phyloP scores from a whole-genome alignment of 2,888 invertebrate species.

The Spodoptera picta region DNA sequence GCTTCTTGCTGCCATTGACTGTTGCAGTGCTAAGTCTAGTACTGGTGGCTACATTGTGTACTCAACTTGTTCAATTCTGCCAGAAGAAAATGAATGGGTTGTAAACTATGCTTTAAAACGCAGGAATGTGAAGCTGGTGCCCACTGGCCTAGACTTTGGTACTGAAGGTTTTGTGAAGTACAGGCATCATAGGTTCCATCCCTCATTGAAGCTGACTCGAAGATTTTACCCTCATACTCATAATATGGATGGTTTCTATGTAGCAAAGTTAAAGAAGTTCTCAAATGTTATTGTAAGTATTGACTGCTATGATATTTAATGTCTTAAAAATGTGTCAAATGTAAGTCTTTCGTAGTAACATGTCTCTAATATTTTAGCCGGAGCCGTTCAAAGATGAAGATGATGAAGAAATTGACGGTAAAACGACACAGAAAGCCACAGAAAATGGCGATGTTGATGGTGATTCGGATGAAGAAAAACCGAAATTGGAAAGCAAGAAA shows the following conservation, averaged over 20 bases:
- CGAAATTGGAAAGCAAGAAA: conserved; percentile 49
- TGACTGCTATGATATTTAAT: neutral
- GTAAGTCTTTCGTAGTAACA: neutral
- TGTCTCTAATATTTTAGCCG: conserved; percentile 71
- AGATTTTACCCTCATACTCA: conserved; percentile 99
- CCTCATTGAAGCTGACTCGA: conserved; percentile 94
- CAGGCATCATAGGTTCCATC: conserved; percentile 95
- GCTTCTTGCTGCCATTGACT: conserved; percentile 98
- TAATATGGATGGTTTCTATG: conserved; percentile 99
- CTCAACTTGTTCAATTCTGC: conserved; percentile 99
- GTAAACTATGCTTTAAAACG: conserved; percentile 98
- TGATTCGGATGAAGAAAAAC: conserved; percentile 59
- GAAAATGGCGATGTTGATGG: conserved; percentile 71
- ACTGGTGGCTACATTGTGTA: conserved; percentile 99
- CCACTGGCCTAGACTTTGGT: conserved; percentile 98
- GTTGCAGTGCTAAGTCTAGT: conserved; percentile 96
- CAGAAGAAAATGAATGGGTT: conserved; percentile 99
- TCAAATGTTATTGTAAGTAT: conserved; percentile 91
- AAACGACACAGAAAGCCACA: conserved; percentile 56
- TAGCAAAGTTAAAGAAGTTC: conserved; percentile 99
- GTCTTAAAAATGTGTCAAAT: neutral
- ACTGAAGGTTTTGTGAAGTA: conserved; percentile 97
- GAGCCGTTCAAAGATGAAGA: conserved; percentile 82
- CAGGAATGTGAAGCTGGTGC: conserved; percentile 97
- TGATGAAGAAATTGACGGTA: conserved; percentile 70